Evolutionary conservation across 2,797 vertebrate species (phyloP), one percentile per base, ranked within the genome.

Genomic region (Microctenopoma lineatum): DNA sequence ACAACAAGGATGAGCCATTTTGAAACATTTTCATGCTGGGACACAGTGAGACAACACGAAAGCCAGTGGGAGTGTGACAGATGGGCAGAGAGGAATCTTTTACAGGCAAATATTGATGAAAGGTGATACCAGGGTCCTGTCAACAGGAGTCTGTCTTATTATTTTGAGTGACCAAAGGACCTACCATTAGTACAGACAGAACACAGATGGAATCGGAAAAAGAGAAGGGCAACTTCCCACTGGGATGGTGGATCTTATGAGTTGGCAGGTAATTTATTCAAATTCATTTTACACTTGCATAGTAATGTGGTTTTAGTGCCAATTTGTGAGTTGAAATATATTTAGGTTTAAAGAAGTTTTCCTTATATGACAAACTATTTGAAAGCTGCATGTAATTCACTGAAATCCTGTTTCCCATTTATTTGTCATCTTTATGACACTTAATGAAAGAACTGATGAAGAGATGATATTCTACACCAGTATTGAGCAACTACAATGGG

Each of bases 81-180:
- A 32, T 32, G 29, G 29, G 29, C 29, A 32, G 3, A 32, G 29
- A 32, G 5, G 29, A 32, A 4, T 32, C 5, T 32, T 32, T 32
- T 32, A 32, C 4, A 38, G 12, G 36, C 8, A 38, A 38, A 12
- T 11, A 38, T 38, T 12, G 36, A 38, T 38, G 4, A 9, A 38
- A 38, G 36, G 11, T 12, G 36, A 1, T 32, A 32, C 29, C 2
- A 32, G 29, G 29, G 29, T 32, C 29, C 29, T 32, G 29, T 38
- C 2, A 1, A 10, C 29, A 72, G 81, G 69, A 80, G 57, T 56
- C 12, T 18, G 15, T 51, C 25, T 27, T 44, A 63, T 42, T 80
- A 68, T 73, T 75, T 54, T 27, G 25, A 56, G 59, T 64, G 75
- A 79, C 53, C 54, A 51, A 14, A 5, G 66, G 69, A 70, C 29